phyloP scores from a whole-genome alignment of 1,140 invertebrate species.

The Xylocopa sonorina region DNA sequence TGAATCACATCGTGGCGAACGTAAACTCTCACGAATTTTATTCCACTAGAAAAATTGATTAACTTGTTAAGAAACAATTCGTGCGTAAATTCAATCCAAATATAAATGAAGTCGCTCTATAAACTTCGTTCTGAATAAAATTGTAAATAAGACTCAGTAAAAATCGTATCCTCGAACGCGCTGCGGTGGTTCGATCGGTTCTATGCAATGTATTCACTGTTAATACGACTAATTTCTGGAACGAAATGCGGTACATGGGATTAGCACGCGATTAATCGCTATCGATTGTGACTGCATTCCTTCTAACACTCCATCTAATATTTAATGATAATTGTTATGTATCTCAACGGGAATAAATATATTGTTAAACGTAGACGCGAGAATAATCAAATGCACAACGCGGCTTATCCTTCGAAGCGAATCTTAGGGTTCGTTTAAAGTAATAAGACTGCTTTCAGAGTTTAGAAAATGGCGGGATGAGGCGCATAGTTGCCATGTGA shows the following conservation, averaged over 20 bases:
- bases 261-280: not conserved
- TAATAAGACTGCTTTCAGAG: conserved; percentile 33
- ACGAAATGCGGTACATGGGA: not conserved
- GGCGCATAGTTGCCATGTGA: conserved; percentile 29
- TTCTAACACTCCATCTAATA: not conserved
- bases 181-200: conserved; percentile 12
- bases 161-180: conserved; percentile 16
- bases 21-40: not conserved
- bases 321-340: not conserved
- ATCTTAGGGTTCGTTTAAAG: not conserved
- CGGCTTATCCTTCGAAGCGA: conserved; percentile 3
- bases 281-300: not conserved
- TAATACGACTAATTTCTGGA: not conserved
- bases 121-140: not conserved
- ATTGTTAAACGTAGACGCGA: not conserved
- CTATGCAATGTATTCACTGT: not conserved
- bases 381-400: not conserved
- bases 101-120: not conserved
- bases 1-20: not conserved
- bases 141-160: conserved; percentile 18
- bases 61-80: not conserved
- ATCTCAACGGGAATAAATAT: conserved; percentile 1
- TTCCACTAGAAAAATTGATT: not conserved
- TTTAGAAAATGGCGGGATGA: not conserved
- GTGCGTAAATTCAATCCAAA: not conserved